These are phyloP conservation scores for Sarcophaga bullata DNA, from an alignment of 1,140 invertebrate genomes.

Conservation along the genomic window DNA sequence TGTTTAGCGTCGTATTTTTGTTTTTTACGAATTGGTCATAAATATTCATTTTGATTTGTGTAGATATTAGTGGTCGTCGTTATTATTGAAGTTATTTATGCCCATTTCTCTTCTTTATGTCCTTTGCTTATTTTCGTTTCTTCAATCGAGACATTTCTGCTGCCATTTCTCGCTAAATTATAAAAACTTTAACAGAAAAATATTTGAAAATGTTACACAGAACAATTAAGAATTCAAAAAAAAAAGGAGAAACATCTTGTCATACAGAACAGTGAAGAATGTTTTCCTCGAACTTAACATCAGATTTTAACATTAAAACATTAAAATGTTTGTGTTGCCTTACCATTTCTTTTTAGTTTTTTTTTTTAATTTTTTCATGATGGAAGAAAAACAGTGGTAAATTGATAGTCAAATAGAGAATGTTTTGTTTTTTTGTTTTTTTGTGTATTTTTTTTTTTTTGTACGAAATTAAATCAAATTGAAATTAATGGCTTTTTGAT, in stretches of 20 bases:
- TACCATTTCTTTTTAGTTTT: background rate
- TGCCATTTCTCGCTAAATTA: background rate
- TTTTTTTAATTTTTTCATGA: background rate
- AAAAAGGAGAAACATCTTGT: no score
- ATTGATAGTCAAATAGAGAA: no score
- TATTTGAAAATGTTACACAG: no score
- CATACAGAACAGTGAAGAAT: no score
- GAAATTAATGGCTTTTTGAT: conserved; percentile 22
- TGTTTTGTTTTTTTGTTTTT: no score
- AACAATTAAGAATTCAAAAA: no score
- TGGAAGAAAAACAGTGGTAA: background rate
- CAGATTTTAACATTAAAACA: no score
- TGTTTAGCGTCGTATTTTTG: background rate
- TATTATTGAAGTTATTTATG: background rate
- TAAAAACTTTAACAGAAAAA: no score
- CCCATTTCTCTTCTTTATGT: background rate
- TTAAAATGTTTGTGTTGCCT: background rate
- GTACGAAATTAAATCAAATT: background rate
- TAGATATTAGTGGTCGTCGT: background rate
- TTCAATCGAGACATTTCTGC: background rate
- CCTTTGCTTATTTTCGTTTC: background rate
- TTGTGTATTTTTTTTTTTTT: background rate
- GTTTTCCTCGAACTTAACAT: no score
- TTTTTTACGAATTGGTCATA: background rate
- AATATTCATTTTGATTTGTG: conserved; percentile 36